Evolutionary conservation across 1,140 invertebrate genomes (phyloP).

Genomic region (Eulimnadia texana): DNA sequence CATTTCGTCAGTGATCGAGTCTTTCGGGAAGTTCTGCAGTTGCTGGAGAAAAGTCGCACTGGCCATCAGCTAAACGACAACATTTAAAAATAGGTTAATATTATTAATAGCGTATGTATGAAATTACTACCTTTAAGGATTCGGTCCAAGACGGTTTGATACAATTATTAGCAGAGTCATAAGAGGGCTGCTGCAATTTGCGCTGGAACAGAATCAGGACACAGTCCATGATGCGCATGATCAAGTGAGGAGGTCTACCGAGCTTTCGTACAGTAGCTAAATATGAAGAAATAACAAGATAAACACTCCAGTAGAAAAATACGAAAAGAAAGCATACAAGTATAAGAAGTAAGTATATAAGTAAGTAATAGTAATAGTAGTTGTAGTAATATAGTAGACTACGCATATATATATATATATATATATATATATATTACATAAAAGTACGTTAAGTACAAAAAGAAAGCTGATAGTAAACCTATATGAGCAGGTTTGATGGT

Average conservation of each 20-base stretch:
- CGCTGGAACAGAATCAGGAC: constrained; percentile 85
- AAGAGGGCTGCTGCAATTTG: constrained; percentile 60
- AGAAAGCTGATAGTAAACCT: constrained; percentile 27
- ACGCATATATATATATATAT: too few relatives aligned
- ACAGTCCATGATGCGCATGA: constrained; percentile 97
- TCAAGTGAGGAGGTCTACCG: constrained; percentile 84
- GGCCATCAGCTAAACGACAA: constrained; percentile 66
- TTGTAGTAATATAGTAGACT: too few relatives aligned
- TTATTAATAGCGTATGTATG: neutral
- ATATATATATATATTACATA: too few relatives aligned
- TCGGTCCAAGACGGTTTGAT: constrained; percentile 91
- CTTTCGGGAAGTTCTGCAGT: constrained; percentile 89
- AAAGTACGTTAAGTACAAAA: neutral
- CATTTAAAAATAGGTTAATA: neutral
- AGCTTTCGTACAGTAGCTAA: constrained; percentile 81
- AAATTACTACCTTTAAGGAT: constrained; percentile 63
- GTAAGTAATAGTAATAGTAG: too few relatives aligned
- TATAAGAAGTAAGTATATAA: neutral
- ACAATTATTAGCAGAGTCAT: constrained; percentile 63
- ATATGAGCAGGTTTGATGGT: constrained; percentile 95
- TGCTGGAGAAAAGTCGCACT: constrained; percentile 85
- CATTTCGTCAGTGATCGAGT: constrained; percentile 94
- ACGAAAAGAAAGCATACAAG: neutral
- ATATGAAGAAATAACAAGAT: constrained; percentile 9
- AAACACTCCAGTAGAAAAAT: too few relatives aligned